Evolutionary conservation across 2,797 vertebrate genomes (phyloP).

Genomic region (Bradypus variegatus): DNA sequence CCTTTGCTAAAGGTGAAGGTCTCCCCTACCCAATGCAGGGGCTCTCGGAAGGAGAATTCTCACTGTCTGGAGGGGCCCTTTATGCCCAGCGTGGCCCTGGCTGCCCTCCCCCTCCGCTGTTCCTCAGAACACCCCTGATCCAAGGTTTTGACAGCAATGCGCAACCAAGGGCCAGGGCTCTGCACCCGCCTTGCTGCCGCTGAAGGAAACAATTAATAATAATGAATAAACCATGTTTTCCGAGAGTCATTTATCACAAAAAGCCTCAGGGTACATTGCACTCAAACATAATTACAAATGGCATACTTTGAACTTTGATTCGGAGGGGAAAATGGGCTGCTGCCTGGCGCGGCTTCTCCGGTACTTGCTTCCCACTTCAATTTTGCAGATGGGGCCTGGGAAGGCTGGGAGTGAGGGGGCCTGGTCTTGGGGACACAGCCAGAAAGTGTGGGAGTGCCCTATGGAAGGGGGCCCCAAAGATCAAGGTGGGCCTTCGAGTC

Average conservation of each 20-base stretch:
- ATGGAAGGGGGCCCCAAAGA: not conserved
- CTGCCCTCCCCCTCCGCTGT: accelerated
- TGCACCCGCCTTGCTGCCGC: not conserved
- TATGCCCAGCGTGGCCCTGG: accelerated
- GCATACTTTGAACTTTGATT: slow-evolving; percentile 14
- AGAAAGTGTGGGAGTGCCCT: not conserved
- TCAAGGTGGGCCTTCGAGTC: not conserved
- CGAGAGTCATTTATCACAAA: slow-evolving; percentile 26
- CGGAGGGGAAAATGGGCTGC: not conserved
- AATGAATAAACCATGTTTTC: slow-evolving; percentile 9
- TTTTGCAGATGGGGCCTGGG: too few species aligned
- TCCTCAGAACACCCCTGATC: not conserved
- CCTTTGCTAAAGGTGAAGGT: not conserved
- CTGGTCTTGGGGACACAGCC: too few species aligned
- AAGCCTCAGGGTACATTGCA: slow-evolving; percentile 15
- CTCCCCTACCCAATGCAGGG: not conserved
- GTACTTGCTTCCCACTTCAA: too few species aligned
- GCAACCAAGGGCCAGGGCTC: accelerated
- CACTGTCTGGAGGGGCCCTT: accelerated
- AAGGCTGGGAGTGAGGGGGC: accelerated
- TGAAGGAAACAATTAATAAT: slow-evolving; percentile 30
- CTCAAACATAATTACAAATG: not conserved
- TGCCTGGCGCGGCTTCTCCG: accelerated
- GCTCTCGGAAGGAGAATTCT: accelerated
- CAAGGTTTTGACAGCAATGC: accelerated